Conservation (phyloP, 1,140 invertebrate species). For the Lucilia cuprina region DNA sequence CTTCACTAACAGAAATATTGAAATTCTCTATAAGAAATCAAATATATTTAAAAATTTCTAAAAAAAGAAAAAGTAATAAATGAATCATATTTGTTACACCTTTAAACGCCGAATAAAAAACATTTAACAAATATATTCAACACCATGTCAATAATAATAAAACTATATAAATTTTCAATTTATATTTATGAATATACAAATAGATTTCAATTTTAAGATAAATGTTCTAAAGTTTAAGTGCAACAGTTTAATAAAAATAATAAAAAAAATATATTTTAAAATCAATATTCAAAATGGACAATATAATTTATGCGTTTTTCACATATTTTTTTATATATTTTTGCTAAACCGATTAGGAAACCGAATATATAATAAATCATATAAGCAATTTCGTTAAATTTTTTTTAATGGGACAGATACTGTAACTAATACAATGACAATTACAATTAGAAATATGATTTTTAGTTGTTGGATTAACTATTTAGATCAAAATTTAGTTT, state of each 20-base stretch:
- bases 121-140: not conserved
- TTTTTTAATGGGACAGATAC: not conserved
- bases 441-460: too few relatives aligned
- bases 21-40: too few relatives aligned
- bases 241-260: not conserved
- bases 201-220: not conserved
- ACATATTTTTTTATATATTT: not conserved
- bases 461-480: too few relatives aligned
- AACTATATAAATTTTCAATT: not conserved
- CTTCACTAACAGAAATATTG: too few relatives aligned
- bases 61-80: not conserved
- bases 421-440: not conserved
- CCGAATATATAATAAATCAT: not conserved
- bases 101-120: not conserved
- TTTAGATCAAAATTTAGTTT: too few relatives aligned
- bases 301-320: constrained; percentile 1
- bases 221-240: not conserved
- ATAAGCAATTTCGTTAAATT: not conserved
- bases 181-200: not conserved
- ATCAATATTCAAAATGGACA: not conserved
- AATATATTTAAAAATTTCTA: too few relatives aligned
- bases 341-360: not conserved
- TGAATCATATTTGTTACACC: constrained; percentile 14
- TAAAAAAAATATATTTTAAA: not conserved
- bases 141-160: not conserved